These are phyloP conservation scores for Ceratitis capitata DNA, from an alignment of 1,140 invertebrate genomes.

Conservation along the genomic window DNA sequence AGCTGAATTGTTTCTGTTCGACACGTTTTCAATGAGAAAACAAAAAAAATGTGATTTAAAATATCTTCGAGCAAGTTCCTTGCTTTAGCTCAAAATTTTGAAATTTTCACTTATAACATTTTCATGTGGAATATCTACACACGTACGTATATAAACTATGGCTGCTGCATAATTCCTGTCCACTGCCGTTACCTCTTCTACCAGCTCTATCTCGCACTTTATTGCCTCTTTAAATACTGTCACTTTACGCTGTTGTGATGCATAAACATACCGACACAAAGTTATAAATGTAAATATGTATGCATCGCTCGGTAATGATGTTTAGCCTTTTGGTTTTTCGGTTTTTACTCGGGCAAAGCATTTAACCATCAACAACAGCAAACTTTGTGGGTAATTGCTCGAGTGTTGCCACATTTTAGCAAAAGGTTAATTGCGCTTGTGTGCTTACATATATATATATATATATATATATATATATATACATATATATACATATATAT, in stretches of 20 bases:
- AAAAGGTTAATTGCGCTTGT: background rate
- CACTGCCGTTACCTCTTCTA: background rate
- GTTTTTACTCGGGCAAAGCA: background rate
- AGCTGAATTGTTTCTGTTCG: no score
- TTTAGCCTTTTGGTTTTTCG: constrained; percentile 26
- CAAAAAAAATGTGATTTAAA: no score
- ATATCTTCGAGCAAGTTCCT: no score
- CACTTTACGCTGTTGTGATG: background rate
- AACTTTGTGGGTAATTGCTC: constrained; percentile 24
- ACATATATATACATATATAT: no score
- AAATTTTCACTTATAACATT: background rate
- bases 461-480: no score
- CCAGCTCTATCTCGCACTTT: background rate
- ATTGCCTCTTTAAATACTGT: background rate
- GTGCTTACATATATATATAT: no score
- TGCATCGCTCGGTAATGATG: no score
- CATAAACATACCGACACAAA: background rate
- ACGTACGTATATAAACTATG: background rate
- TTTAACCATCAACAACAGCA: constrained; percentile 4
- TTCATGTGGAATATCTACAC: background rate
- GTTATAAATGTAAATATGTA: background rate
- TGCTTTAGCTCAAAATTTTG: no score
- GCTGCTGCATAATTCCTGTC: background rate
- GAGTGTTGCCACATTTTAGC: background rate
- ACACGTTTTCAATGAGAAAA: no score